Evolutionary conservation across 2,113 vertebrate species (phyloP).

Genomic region (Uria aalge): DNA sequence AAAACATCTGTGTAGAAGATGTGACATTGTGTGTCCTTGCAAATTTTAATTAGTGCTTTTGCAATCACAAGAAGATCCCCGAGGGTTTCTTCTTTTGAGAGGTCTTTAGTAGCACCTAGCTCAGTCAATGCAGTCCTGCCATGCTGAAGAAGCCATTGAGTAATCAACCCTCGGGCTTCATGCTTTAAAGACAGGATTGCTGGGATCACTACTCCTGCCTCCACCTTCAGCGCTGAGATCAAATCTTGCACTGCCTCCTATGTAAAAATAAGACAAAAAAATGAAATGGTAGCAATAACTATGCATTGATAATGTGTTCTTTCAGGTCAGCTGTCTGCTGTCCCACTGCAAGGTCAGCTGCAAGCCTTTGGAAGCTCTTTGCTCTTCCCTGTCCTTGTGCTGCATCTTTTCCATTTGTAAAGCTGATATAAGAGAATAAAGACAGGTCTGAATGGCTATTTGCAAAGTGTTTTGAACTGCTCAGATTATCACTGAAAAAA

Average conservation of each 20-base stretch:
- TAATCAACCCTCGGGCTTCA: constrained; percentile 73
- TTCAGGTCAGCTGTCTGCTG: background rate
- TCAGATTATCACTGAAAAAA: background rate
- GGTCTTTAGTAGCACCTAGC: constrained; percentile 10
- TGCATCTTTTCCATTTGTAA: background rate
- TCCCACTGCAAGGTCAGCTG: background rate
- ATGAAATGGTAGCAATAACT: background rate
- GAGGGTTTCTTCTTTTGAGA: constrained; percentile 59
- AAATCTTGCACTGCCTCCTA: constrained; percentile 88
- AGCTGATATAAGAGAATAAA: background rate
- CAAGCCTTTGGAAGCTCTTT: background rate
- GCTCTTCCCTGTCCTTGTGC: background rate
- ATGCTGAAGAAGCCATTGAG: constrained; percentile 81
- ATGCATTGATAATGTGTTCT: background rate
- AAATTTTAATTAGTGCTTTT: constrained; percentile 74
- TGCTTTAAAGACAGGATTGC: constrained; percentile 84
- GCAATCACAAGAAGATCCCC: constrained; percentile 73
- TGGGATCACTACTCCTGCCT: constrained; percentile 68
- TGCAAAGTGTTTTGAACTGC: background rate
- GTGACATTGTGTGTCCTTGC: constrained; percentile 73
- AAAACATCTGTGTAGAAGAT: constrained; percentile 82
- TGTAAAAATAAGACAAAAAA: background rate
- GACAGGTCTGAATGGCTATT: background rate
- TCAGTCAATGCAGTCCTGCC: constrained; percentile 74
- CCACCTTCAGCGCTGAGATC: constrained; percentile 76